phyloP scores from a whole-genome alignment of 92 coral and sea anemone genomes.

The Blastomussa wellsi region DNA sequence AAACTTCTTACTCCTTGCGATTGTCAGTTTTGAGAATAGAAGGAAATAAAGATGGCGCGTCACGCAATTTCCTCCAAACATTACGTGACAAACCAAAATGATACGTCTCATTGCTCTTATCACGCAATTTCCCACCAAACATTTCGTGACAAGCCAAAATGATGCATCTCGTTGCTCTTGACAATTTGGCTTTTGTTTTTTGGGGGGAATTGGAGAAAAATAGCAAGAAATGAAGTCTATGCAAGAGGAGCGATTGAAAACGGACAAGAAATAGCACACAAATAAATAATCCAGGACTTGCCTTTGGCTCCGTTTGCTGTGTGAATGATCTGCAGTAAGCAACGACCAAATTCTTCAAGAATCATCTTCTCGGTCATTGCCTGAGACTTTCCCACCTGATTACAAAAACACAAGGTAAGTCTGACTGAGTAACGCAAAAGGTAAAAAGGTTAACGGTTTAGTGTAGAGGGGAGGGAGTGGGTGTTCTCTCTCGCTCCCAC shows the following conservation, averaged over 20 bases:
- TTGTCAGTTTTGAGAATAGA: background rate
- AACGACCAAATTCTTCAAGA: constrained; percentile 96
- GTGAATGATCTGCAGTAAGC: constrained; percentile 90
- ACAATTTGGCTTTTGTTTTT: too few species aligned
- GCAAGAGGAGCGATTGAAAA: too few species aligned
- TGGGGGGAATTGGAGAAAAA: too few species aligned
- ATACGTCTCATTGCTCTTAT: too few species aligned
- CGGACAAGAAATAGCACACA: background rate
- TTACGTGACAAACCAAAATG: too few species aligned
- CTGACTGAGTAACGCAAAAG: background rate
- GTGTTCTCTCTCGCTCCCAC: background rate
- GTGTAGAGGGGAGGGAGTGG: too few species aligned
- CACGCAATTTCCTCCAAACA: too few species aligned
- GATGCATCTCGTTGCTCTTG: too few species aligned
- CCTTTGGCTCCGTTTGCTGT: constrained; percentile 94
- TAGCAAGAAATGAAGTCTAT: too few species aligned
- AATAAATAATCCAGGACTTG: constrained; percentile 5
- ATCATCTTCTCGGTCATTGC: constrained; percentile 81
- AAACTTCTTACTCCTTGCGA: background rate
- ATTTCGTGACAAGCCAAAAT: too few species aligned
- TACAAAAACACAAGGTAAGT: background rate
- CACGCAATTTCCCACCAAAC: too few species aligned
- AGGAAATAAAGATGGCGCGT: too few species aligned
- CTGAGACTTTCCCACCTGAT: constrained; percentile 68
- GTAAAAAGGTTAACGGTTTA: background rate